Evolutionary conservation across 2,797 vertebrate genomes (phyloP).

Genomic region (Enteromius thamalakanensis): DNA sequence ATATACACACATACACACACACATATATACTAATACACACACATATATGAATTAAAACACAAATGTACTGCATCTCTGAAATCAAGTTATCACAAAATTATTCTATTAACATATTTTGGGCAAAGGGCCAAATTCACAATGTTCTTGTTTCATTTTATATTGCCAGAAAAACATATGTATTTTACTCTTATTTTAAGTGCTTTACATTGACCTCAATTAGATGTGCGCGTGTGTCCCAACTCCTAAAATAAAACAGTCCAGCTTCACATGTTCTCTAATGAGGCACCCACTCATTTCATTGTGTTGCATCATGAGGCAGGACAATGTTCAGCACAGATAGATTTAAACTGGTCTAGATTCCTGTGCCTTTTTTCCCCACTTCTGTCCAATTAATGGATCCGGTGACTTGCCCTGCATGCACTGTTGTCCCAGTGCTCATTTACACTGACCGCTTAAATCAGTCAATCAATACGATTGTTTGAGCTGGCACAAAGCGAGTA

Average conservation of each 20-base stretch:
- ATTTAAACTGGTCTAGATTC: constrained; percentile 37
- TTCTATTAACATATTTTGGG: not conserved
- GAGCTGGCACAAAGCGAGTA: constrained; percentile 51
- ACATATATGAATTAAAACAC: not conserved
- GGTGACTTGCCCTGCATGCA: constrained; percentile 31
- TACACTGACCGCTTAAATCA: constrained; percentile 49
- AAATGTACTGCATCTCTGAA: not conserved
- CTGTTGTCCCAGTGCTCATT: constrained; percentile 45
- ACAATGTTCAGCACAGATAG: constrained; percentile 22
- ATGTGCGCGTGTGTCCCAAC: not conserved
- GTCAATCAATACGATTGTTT: constrained; percentile 56
- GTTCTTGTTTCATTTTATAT: not conserved
- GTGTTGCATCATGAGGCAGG: constrained; percentile 57
- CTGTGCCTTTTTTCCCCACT: constrained; percentile 10
- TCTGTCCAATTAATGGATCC: constrained; percentile 45
- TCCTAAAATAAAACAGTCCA: constrained; percentile 28
- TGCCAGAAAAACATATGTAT: not conserved
- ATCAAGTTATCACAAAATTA: not conserved
- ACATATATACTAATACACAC: too few species aligned
- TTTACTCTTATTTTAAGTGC: not conserved
- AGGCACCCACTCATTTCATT: constrained; percentile 44
- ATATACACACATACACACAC: too few species aligned
- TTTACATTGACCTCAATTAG: not conserved
- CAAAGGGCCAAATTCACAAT: not conserved
- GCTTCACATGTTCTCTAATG: constrained; percentile 25